These are phyloP conservation scores for Periophthalmus modestus DNA, from an alignment of 2,113 vertebrate species.

Conservation along the genomic window DNA sequence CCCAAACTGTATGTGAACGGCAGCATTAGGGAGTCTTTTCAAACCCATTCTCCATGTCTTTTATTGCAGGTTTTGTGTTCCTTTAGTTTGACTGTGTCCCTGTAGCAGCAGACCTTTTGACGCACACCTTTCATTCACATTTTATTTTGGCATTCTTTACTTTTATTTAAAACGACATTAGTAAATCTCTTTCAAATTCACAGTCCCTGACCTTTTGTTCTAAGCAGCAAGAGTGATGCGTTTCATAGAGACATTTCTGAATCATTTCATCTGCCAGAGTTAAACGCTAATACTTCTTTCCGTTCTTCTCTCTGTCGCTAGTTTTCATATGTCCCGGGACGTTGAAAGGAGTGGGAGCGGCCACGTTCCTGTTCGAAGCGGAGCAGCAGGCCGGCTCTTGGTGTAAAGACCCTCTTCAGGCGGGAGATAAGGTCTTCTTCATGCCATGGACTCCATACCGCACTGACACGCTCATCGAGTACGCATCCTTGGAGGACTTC, in stretches of 20 bases:
- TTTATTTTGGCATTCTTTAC: conserved; percentile 33
- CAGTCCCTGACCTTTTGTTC: conserved; percentile 57
- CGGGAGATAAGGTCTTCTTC: conserved; percentile 98
- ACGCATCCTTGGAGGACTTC: conserved; percentile 92
- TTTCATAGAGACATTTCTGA: conserved; percentile 27
- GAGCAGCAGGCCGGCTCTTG: conserved; percentile 97
- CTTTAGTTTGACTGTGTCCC: conserved; percentile 53
- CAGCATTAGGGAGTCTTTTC: conserved; percentile 43
- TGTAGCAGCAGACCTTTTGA: conserved; percentile 65
- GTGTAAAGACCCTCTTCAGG: conserved; percentile 98
- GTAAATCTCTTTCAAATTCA: conserved; percentile 55
- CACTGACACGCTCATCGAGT: conserved; percentile 95
- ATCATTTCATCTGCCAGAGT: not conserved
- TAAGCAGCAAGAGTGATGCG: conserved; percentile 50
- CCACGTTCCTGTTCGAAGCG: conserved; percentile 92
- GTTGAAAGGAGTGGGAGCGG: conserved; percentile 92
- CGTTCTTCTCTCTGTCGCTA: conserved; percentile 77
- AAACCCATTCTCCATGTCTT: conserved; percentile 52
- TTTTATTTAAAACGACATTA: conserved; percentile 50
- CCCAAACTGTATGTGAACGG: conserved; percentile 47
- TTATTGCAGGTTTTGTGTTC: conserved; percentile 62
- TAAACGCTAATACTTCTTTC: conserved; percentile 36
- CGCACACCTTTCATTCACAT: conserved; percentile 53
- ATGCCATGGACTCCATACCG: conserved; percentile 99
- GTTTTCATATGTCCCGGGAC: conserved; percentile 99